Base-by-base conservation (phyloP, 2,888 invertebrate species). In the Drosophila flavopinicola region DNA sequence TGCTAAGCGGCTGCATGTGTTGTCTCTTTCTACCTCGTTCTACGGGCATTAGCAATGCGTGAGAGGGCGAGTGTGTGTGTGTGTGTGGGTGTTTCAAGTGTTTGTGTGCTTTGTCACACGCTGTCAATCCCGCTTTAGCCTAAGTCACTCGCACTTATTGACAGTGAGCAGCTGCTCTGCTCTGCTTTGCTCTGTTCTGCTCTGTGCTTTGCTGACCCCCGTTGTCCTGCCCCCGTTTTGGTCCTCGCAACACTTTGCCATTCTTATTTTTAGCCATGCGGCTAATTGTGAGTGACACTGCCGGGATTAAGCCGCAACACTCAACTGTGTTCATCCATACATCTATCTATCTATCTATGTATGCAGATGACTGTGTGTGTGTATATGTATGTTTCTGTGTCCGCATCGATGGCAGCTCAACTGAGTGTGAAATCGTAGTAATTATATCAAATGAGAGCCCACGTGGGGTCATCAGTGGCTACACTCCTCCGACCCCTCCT, bases 211-310 rank as follows among this genome's bases (percentile, higher is more conserved):
- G n/a, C 35, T 1, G n/a, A 6, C 25, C 6, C 11, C 39, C 10
- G n/a, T 15, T 27, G 30, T 7, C 37, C 27, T 32, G n/a, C 29
- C 23, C 15, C 6, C n/a, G 20, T 29, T 29, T 41, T 38, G 35
- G 17, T 47, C 37, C 49, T 33, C 20, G 42, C 51, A 44, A 35
- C 60, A 56, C 44, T 65, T 49, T 57, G 68, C 58, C 32, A 67
- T 73, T 71, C 67, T 48, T 83, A 83, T 83, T 85, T 85, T 82
- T 77, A 82, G 77, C 75, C 71, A 64, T 45, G 75, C 72, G 64
- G 85, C 78, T 82, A 85, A 84, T 84, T 85, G 84, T 85, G 76
- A 85, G 68, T 83, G 84, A 80, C 79, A 80, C 42, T 49, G 37
- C 33, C 23, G 37, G 76, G 63, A 70, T 66, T 63, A 64, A 56